Evolutionary conservation across 2,797 vertebrate species (phyloP), one percentile per base, ranked within the genome.

Genomic region (Phataginus tetradactyla): DNA sequence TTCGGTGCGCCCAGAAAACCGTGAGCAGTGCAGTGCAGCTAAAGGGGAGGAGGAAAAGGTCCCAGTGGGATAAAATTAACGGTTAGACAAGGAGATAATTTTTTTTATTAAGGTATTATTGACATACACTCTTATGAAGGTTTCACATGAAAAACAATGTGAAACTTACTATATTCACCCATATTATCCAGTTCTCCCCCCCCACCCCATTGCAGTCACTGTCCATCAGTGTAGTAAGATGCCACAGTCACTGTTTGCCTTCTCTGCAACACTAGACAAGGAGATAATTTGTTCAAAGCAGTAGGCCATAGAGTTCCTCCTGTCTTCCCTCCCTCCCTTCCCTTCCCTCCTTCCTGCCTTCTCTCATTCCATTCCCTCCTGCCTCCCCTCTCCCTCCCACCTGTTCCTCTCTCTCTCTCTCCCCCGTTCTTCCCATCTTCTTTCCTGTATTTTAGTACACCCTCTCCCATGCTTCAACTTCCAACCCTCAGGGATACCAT

Each of bases 321-420:
- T 6, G 39, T 37, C 13, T 6, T 29, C 3, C n/a, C 34, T 34
- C 34, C 3, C 17, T 8, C 9, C 7, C 25, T 29, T 25, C 14
- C 42, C 2, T 53, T 12, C n/a, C 8, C 42, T 53, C 11, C 17
- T 45, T 14, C 9, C 3, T 25, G 7, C 10, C 8, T 71, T 14
- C 20, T 1, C 39, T 39, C 39, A 39, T 32, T 15, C 17, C 1
- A 25, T 1, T 13, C 12, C 5, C 2, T 2, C 1, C 25, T 4
- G 15, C 4, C 13, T 20, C 20, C 14, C 6, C 3, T 53, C 4
- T 39, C 2, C 53, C 23, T n/a, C 1, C 27, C 9, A 45, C 42
- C 42, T 45, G 42, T 45, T 45, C 20, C 13, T 4, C 3, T 53
- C 7, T 72, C 21, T 72, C 21, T 5, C 12, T 39, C 18, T 7